A percentile compares a stretch with the other conserved stretches of the same genome.
These are phyloP conservation scores for Acromyrmex heyeri DNA, from an alignment of 1,140 invertebrate genomes.

Conservation along the genomic window DNA sequence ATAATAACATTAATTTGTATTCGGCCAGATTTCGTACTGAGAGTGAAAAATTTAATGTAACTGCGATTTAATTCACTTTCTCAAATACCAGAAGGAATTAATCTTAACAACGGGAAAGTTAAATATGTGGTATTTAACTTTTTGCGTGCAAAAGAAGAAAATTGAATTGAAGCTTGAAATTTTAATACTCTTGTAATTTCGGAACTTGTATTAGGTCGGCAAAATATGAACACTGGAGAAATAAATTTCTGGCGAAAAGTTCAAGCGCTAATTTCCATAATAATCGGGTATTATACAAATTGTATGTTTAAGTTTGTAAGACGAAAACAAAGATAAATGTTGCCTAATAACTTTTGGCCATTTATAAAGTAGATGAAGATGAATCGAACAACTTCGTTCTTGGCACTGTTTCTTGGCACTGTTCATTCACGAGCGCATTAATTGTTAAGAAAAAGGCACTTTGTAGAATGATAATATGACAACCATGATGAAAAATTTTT, in stretches of 20 bases:
- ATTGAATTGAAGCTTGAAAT: slow-evolving; percentile 14
- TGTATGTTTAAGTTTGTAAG: slow-evolving; percentile 13
- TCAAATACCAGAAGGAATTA: background rate
- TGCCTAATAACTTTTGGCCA: slow-evolving; percentile 7
- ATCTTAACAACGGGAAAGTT: background rate
- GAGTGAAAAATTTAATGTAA: slow-evolving; percentile 24
- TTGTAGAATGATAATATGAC: background rate
- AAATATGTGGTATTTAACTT: slow-evolving; percentile 19
- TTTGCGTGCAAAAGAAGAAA: background rate
- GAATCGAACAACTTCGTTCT: slow-evolving; percentile 1
- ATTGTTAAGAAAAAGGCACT: background rate
- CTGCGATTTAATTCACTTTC: background rate
- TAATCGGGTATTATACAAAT: background rate
- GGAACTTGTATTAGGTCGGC: background rate
- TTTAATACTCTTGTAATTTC: slow-evolving; percentile 19
- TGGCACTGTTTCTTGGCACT: slow-evolving; percentile 29
- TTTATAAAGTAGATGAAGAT: background rate
- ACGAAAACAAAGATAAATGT: slow-evolving; percentile 28
- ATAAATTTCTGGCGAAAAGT: slow-evolving; percentile 2
- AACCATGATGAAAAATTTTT: background rate
- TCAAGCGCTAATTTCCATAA: slow-evolving; percentile 19
- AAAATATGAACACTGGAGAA: slow-evolving; percentile 23
- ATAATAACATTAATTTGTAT: slow-evolving; percentile 8
- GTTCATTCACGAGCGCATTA: slow-evolving; percentile 13
- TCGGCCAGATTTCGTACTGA: slow-evolving; percentile 18